Evolutionary conservation across 2,888 invertebrate genomes (phyloP), one percentile per base, ranked within the genome.

Genomic region (Molanna angustata): DNA sequence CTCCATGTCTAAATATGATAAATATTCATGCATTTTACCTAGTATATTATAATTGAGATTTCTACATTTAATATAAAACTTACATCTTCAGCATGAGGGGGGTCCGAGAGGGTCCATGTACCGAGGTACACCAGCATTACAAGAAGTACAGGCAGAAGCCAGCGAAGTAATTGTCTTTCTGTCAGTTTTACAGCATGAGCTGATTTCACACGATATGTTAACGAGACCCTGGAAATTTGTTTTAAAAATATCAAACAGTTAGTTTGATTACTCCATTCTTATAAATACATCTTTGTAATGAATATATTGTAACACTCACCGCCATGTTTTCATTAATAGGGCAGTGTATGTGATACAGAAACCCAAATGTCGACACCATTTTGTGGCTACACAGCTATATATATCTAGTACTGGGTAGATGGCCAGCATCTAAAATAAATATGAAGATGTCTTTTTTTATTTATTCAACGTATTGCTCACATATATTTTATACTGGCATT

Each of bases 301-400:
- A 27, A 27, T 6, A 7, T 27, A 27, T 27, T 27, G 27, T 7
- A 6, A 13, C 37, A 21, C 64, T 72, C 71, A 91, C 92, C 94
- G 84, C 94, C 94, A 94, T 9, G 94, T 94, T 73, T 95, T 95
- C 86, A 95, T 89, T 2, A 95, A 78, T 37, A 95, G 75, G 6
- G 94, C 93, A 7, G 94, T 94, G 67, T 94, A 95, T 1, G 94
- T 92, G 54, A 95, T 83, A 65, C 91, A 91, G 68, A 95, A 95
- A 22, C 95, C 95, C 72, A 94, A 80, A 72, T 95, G 94, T 3
- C 94, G 80, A 1, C 91, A 88, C 94, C 94, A 94, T 70, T 94
- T 93, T 6, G 92, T 91, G 6, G 90, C 88, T 61, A 93, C 87
- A 69, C 95, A 95, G 27, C 89, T 86, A 62, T 86, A 86, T 64